Conservation (phyloP, 2,888 invertebrate genomes). For the Autographa gamma region DNA sequence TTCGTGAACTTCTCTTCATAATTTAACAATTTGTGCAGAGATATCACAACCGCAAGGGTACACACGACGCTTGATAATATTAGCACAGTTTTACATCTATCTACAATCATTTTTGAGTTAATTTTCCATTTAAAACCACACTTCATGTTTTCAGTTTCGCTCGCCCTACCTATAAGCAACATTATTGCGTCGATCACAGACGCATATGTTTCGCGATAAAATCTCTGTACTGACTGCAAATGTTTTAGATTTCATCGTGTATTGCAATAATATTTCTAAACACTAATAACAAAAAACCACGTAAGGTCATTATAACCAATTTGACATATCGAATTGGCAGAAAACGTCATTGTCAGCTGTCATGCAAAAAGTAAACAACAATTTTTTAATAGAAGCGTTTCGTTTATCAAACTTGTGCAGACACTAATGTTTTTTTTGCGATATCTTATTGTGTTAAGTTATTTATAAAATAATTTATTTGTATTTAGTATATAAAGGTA, state of each 20-base stretch:
- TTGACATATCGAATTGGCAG: slow-evolving; percentile 54
- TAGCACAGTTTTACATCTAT: slow-evolving; percentile 82
- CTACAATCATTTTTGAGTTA: slow-evolving; percentile 79
- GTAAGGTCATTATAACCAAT: slow-evolving; percentile 75
- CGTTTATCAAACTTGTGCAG: neutral
- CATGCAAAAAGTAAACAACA: slow-evolving; percentile 18
- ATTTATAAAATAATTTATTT: too few relatives aligned
- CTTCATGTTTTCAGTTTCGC: slow-evolving; percentile 77
- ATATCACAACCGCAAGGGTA: slow-evolving; percentile 80
- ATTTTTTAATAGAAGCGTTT: slow-evolving; percentile 20
- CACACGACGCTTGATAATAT: slow-evolving; percentile 83
- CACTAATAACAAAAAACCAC: slow-evolving; percentile 83
- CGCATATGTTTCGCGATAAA: slow-evolving; percentile 69
- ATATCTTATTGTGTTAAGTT: too few relatives aligned
- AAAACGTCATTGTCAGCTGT: slow-evolving; percentile 16
- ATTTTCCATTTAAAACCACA: slow-evolving; percentile 69
- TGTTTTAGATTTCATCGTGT: slow-evolving; percentile 80
- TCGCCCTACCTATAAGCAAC: slow-evolving; percentile 82
- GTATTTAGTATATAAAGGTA: too few relatives aligned
- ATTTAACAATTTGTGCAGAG: slow-evolving; percentile 79
- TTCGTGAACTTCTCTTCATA: slow-evolving; percentile 78
- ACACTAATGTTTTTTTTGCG: too few relatives aligned
- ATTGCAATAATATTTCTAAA: slow-evolving; percentile 74
- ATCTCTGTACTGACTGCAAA: slow-evolving; percentile 68
- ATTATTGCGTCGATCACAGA: slow-evolving; percentile 68